Evolutionary conservation across 2,113 vertebrate genomes (phyloP).

Genomic region (Dipodomys ordii): DNA sequence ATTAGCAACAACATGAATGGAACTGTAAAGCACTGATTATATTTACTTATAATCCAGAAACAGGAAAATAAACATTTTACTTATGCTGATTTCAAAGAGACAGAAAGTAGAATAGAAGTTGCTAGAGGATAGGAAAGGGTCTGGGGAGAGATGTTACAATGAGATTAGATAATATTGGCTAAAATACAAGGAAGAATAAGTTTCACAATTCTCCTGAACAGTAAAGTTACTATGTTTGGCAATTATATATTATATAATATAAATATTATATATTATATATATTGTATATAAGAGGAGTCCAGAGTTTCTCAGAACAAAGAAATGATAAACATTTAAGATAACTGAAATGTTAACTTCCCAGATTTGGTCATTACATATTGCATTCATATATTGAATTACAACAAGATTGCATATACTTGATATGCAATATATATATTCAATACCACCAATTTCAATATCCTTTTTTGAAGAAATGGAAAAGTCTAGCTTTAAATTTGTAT

Average conservation of each 20-base stretch:
- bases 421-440: not conserved
- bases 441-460: not conserved
- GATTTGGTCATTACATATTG: too few species aligned
- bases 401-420: too few species aligned
- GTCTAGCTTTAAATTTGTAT: not conserved
- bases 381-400: too few species aligned
- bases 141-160: not conserved
- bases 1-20: not conserved
- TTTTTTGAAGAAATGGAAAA: constrained; percentile 7
- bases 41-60: not conserved
- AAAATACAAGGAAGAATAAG: not conserved
- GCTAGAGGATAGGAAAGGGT: not conserved
- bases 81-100: not conserved
- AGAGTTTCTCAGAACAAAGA: not conserved
- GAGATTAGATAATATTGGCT: not conserved
- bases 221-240: not conserved
- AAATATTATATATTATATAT: not conserved
- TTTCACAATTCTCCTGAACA: not conserved
- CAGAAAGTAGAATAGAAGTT: not conserved
- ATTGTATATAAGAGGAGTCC: not conserved
- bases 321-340: not conserved
- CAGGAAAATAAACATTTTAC: not conserved
- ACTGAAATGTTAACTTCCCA: not conserved
- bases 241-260: not conserved
- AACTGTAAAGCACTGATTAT: not conserved